Evolutionary conservation across 2,888 invertebrate genomes (phyloP), one percentile per base, ranked within the genome.

Genomic region (Luperina nickerlii): DNA sequence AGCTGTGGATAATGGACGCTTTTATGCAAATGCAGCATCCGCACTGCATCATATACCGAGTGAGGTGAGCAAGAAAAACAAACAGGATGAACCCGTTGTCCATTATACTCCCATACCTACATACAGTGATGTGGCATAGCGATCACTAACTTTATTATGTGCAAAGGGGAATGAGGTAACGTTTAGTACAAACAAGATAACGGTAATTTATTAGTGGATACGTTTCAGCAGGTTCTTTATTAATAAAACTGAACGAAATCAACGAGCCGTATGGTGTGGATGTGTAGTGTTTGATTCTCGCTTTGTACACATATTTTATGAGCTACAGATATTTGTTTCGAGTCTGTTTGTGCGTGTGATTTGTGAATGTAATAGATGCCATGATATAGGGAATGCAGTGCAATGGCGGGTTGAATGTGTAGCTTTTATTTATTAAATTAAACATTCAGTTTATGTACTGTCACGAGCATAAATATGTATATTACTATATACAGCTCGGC

Each of bases 11-110:
- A 96, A 96, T 96, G 96, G 95, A 94, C 91, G 96, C 95, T 95
- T 96, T 96, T 96, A 96, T 96, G 96, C 95, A 96, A 96, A 96
- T 96, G 94, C 94, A 92, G 94, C 93, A 93, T 94, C 95, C 95
- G 96, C 96, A 95, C 92, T 96, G 95, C 96, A 96, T 96, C 95
- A 95, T 94, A 94, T 92, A 92, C 74, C 72, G 78, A 79, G 80
- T 77, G 89, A 87, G 88, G 89, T 90, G 89, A 88, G 83, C 86
- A 90, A 90, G 88, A 85, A 89, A 90, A 87, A 88, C 88, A 90
- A 92, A 91, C 85, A 89, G 88, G 87, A 90, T 88, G 84, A 90
- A 85, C 83, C 79, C 83, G 74, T 67, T 84, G 84, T 84, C 81
- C 84, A 89, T 86, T 81, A 81, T 77, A 76, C 54, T 51, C 38